These are phyloP conservation scores for Leucophora obtusa DNA, from an alignment of 2,888 invertebrate genomes.

Conservation along the genomic window DNA sequence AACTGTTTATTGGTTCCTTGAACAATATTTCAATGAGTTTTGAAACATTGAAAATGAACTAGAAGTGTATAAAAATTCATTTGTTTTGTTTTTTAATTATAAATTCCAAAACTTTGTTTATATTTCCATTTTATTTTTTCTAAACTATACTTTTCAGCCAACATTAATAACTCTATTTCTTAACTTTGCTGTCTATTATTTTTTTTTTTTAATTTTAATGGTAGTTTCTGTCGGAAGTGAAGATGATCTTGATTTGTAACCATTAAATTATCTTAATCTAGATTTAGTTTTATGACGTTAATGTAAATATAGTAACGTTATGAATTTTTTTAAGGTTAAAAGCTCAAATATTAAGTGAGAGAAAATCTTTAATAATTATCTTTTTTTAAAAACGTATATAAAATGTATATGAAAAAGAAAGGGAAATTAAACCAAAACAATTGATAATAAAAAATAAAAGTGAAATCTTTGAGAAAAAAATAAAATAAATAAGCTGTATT, in stretches of 20 bases:
- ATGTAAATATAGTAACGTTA: not conserved
- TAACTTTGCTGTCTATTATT: no score
- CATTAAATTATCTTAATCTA: not conserved
- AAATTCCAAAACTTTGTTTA: no score
- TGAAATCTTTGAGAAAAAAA: conserved; percentile 36
- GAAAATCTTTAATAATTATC: not conserved
- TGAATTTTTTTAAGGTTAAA: not conserved
- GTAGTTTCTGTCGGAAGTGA: not conserved
- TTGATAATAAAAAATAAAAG: conserved; percentile 30
- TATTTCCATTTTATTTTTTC: no score
- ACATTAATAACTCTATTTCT: not conserved
- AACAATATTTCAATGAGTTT: no score
- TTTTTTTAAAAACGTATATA: not conserved
- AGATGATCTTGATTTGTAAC: not conserved
- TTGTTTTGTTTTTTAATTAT: no score
- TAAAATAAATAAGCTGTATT: no score
- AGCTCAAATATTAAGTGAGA: not conserved
- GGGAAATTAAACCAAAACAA: conserved; percentile 45
- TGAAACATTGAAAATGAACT: no score
- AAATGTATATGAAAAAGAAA: not conserved
- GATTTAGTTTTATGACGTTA: not conserved
- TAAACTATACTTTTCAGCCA: not conserved
- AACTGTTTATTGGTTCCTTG: no score
- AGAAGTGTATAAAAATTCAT: no score
- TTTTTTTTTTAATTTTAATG: not conserved